Evolutionary conservation across 2,797 vertebrate species (phyloP), one percentile per base, ranked within the genome.

Genomic region (Gobionotothen gibberifrons): DNA sequence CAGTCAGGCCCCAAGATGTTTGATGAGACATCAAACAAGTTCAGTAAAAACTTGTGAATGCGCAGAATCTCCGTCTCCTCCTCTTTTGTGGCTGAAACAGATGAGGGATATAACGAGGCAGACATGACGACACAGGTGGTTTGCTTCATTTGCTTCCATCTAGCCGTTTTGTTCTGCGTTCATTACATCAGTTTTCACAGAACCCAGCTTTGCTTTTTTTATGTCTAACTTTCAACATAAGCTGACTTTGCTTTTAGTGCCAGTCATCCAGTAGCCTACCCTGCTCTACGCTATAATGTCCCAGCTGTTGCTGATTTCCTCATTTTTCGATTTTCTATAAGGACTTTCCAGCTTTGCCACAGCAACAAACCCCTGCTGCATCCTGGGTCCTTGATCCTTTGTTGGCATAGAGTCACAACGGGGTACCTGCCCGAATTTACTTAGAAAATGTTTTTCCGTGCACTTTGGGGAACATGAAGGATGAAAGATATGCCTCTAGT

Each of bases 251-350:
- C 51, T 77, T 76, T 81, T 22, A 63, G 76, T 84, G 82, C 74
- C 85, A 86, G 73, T 81, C 84, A 84, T 83, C n/a, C 79, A 63
- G 56, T 62, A 53, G 51, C 53, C 75, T 58, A 53, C 53, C 53
- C 76, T 58, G 70, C 61, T 68, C 66, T 49, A 72, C 48, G 21
- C 71, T 60, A 19, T 92, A 75, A 86, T 85, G 81, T 66, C 78
- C 75, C 90, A 92, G 88, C 87, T 92, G 90, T 66, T 80, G 60
- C 68, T 57, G 57, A 89, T 92, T 92, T 91, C 78, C 76, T 76
- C 32, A 61, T 69, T 65, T 66, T 36, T 36, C 32, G 36, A 75
- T 39, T 65, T 69, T 65, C 47, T 72, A 58, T 60, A 3, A 73
- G 16, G 36, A 63, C 16, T 79, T 62, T 79, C 80, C 85, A 91